A percentile compares a stretch with the other conserved stretches of the same genome.
phyloP scores from a whole-genome alignment of 2,888 invertebrate genomes.

The Xanthia togata region DNA sequence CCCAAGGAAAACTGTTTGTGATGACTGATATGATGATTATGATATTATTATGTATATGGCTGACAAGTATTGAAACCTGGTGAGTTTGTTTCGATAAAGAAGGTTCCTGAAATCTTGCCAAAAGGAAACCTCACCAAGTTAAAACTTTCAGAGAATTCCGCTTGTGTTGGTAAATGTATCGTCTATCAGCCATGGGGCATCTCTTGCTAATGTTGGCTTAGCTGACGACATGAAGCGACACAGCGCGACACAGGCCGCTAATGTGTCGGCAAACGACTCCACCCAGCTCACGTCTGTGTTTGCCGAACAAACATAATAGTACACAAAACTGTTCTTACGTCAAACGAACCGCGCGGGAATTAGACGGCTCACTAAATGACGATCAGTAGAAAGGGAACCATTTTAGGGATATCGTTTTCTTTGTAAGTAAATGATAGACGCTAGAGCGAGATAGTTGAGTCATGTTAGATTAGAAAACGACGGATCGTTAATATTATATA shows the following conservation, averaged over 20 bases:
- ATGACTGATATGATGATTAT: too few relatives aligned
- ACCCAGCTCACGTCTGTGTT: constrained; percentile 31
- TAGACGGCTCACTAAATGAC: constrained; percentile 43
- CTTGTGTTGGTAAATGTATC: not conserved
- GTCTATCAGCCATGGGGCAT: not conserved
- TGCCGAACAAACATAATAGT: constrained; percentile 44
- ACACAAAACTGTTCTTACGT: constrained; percentile 24
- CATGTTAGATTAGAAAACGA: not conserved
- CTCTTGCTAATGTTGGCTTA: constrained; percentile 19
- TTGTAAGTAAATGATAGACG: constrained; percentile 41
- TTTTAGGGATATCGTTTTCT: constrained; percentile 40
- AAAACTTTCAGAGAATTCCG: not conserved
- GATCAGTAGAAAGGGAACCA: not conserved
- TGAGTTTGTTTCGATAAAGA: not conserved
- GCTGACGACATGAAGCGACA: constrained; percentile 8
- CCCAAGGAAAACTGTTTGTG: not conserved
- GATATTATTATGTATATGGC: too few relatives aligned
- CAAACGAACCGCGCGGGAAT: constrained; percentile 56
- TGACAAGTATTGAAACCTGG: not conserved
- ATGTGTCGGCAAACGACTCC: constrained; percentile 57
- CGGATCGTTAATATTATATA: not conserved
- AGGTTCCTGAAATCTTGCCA: not conserved
- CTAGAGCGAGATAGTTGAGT: not conserved
- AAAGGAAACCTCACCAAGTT: not conserved
- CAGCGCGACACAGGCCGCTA: constrained; percentile 51